phyloP scores from a whole-genome alignment of 2,797 vertebrate species.

The Poecilia wingei region DNA sequence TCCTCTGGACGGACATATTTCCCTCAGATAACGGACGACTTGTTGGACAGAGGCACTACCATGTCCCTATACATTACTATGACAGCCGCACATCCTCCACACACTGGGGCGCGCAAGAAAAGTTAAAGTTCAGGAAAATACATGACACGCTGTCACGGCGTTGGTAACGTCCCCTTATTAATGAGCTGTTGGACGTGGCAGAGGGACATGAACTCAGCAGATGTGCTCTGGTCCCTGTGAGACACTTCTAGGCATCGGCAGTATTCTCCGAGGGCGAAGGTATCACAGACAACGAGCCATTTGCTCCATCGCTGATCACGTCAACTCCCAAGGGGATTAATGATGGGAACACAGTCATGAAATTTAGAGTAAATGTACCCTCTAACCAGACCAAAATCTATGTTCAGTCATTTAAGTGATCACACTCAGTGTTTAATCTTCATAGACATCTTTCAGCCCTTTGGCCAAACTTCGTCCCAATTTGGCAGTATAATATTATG shows the following conservation, averaged over 20 bases:
- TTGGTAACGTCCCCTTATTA: constrained; percentile 42
- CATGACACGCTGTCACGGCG: constrained; percentile 36
- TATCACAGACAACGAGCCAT: constrained; percentile 55
- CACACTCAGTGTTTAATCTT: constrained; percentile 14
- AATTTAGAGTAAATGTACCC: constrained; percentile 45
- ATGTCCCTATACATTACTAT: constrained; percentile 65
- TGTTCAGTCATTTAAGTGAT: constrained; percentile 28
- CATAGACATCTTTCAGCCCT: constrained; percentile 7
- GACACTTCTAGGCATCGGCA: constrained; percentile 46
- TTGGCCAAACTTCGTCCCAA: constrained; percentile 9
- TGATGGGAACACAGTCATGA: constrained; percentile 47
- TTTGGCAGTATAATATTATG: constrained; percentile 1
- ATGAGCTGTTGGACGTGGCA: constrained; percentile 47
- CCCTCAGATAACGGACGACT: constrained; percentile 89
- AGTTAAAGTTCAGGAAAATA: constrained; percentile 57
- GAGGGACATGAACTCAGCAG: constrained; percentile 59
- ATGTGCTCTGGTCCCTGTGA: constrained; percentile 57
- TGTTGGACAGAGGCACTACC: constrained; percentile 81
- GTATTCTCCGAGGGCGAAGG: constrained; percentile 49
- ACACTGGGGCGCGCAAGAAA: constrained; percentile 49
- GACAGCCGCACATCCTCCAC: constrained; percentile 36
- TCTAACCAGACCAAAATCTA: constrained; percentile 47
- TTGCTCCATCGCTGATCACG: constrained; percentile 48
- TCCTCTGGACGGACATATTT: constrained; percentile 92
- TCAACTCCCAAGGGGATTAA: constrained; percentile 49